Conservation (phyloP, 2,888 invertebrate species). For the Coleophora flavipennella region DNA sequence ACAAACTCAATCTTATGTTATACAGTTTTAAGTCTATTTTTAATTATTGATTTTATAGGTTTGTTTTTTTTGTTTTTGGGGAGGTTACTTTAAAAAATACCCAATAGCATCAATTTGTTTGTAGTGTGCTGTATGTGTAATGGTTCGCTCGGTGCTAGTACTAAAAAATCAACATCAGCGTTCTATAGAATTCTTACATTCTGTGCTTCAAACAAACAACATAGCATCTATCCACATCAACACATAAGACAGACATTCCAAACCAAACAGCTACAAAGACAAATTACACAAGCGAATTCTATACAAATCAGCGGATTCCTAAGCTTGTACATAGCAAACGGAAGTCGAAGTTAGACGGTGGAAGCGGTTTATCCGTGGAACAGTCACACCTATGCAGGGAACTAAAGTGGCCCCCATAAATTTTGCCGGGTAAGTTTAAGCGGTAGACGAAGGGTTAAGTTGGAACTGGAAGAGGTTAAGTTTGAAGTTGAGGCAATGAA, state of each 20-base stretch:
- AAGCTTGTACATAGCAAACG: constrained; percentile 1
- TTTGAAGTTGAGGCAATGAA: not conserved
- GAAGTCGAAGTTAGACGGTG: constrained; percentile 4
- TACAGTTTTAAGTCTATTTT: too few relatives aligned
- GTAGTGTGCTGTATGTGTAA: too few relatives aligned
- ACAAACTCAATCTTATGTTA: too few relatives aligned
- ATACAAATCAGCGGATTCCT: constrained; percentile 10
- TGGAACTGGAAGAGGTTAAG: constrained; percentile 25
- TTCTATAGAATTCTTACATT: too few relatives aligned
- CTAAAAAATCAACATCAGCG: too few relatives aligned
- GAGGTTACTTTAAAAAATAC: too few relatives aligned
- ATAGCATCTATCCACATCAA: not conserved
- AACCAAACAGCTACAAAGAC: not conserved
- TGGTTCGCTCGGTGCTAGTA: too few relatives aligned
- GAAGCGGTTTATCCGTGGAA: constrained; percentile 1
- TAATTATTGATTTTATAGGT: too few relatives aligned
- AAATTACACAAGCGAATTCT: not conserved
- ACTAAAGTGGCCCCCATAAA: constrained; percentile 59
- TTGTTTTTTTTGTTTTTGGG: too few relatives aligned
- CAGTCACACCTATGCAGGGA: constrained; percentile 37
- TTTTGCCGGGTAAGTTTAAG: constrained; percentile 59
- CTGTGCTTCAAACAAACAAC: not conserved
- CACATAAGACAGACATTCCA: not conserved
- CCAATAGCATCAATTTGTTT: too few relatives aligned
- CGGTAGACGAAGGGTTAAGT: constrained; percentile 24